Conservation (phyloP, 2,797 vertebrate genomes). For the Sandelia bainsii region DNA sequence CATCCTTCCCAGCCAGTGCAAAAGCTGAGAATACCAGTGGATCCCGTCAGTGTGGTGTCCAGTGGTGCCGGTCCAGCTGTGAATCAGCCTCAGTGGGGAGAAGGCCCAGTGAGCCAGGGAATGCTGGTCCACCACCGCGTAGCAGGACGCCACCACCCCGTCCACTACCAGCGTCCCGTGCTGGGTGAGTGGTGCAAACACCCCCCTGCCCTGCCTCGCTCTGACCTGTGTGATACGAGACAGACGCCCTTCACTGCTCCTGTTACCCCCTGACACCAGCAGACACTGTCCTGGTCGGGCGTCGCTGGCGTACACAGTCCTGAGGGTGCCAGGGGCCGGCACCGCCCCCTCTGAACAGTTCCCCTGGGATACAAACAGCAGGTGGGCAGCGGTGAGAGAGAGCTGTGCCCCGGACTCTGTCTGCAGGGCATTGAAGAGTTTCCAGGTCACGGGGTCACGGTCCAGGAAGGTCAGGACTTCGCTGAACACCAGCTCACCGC, state of each 20-base stretch:
- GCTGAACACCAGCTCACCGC: constrained; percentile 86
- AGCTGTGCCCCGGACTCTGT: constrained; percentile 84
- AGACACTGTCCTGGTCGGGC: constrained; percentile 89
- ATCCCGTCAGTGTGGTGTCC: constrained; percentile 82
- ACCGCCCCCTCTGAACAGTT: constrained; percentile 84
- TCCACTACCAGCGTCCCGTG: constrained; percentile 93
- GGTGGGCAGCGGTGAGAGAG: constrained; percentile 90
- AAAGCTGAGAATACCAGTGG: constrained; percentile 92
- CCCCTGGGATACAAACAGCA: constrained; percentile 87
- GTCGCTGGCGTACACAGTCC: constrained; percentile 86
- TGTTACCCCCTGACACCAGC: constrained; percentile 74
- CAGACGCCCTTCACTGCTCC: constrained; percentile 65
- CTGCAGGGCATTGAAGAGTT: constrained; percentile 88
- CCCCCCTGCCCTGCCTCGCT: constrained; percentile 78
- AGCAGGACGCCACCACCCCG: constrained; percentile 91
- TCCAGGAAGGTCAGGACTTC: constrained; percentile 93
- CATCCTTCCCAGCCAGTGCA: constrained; percentile 87
- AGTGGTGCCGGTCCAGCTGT: constrained; percentile 79
- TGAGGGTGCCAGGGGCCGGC: constrained; percentile 65
- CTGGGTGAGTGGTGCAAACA: constrained; percentile 90
- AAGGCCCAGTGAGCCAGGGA: constrained; percentile 91
- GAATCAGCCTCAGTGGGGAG: constrained; percentile 88
- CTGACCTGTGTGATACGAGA: constrained; percentile 82
- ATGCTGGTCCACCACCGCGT: constrained; percentile 89
- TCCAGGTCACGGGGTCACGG: constrained; percentile 79